Percentiles rank a stretch among this genome's conserved stretches.
phyloP scores from a whole-genome alignment of 2,113 vertebrate species.

The Zosterops japonicus region DNA sequence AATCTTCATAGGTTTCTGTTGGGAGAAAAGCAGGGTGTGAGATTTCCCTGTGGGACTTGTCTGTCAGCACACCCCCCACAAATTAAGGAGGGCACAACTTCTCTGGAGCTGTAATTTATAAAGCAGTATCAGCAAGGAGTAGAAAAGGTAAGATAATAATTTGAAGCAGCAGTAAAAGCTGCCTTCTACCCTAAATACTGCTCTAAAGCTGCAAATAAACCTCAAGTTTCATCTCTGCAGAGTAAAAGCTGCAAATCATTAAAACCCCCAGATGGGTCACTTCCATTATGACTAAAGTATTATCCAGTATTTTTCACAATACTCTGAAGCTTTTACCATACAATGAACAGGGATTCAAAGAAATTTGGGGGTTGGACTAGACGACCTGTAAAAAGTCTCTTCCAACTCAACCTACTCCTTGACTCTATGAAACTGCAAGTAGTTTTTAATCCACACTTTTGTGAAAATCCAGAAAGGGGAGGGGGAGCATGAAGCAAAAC shows the following conservation, averaged over 20 bases:
- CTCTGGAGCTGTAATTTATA: not conserved
- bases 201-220: not conserved
- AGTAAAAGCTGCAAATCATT: not conserved
- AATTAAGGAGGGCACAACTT: not conserved
- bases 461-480: not conserved
- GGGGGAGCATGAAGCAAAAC: not conserved
- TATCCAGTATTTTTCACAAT: not conserved
- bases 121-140: not conserved
- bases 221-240: not conserved
- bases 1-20: slow-evolving; percentile 89
- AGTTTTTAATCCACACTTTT: not conserved
- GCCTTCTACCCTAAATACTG: not conserved
- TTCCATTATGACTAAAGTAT: not conserved
- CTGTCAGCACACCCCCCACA: not conserved
- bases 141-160: not conserved
- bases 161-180: not conserved
- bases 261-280: not conserved
- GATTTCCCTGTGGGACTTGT: not conserved
- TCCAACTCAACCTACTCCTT: not conserved
- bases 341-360: not conserved
- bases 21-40: slow-evolving; percentile 14
- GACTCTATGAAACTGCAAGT: not conserved
- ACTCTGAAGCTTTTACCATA: not conserved
- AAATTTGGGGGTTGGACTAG: not conserved
- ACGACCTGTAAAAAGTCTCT: not conserved